Percentiles rank a stretch among this genome's conserved stretches.
These are phyloP conservation scores for Steromphala cineraria DNA, from an alignment of 2,888 invertebrate species.

Conservation along the genomic window DNA sequence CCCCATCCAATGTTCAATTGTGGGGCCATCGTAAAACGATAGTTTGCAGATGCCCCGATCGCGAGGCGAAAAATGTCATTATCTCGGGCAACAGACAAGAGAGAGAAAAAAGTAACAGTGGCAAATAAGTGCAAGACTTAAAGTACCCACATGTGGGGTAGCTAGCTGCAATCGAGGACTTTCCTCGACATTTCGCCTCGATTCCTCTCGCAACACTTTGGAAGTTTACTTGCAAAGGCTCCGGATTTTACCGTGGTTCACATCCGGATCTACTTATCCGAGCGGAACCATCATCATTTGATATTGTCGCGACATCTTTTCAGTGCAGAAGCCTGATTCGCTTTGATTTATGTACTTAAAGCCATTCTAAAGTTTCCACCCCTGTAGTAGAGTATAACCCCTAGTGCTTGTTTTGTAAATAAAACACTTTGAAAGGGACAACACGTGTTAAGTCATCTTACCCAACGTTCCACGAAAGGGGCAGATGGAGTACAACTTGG, in stretches of 20 bases:
- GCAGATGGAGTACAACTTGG: too few species aligned
- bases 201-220: background rate
- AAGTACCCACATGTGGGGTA: background rate
- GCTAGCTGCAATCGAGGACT: background rate
- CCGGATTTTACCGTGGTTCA: background rate
- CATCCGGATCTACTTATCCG: constrained; percentile 1
- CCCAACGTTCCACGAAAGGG: too few species aligned
- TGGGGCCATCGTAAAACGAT: background rate
- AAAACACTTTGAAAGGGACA: background rate
- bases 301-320: background rate
- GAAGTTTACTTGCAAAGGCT: background rate
- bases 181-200: background rate
- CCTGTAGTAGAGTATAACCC: background rate
- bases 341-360: background rate
- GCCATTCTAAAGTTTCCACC: background rate
- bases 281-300: background rate
- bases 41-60: background rate
- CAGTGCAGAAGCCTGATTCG: background rate
- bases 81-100: background rate
- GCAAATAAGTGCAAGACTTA: background rate
- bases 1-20: background rate
- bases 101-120: background rate
- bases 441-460: too few species aligned
- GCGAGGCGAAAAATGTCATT: constrained; percentile 1
- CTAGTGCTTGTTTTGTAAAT: background rate